Evolutionary conservation across 2,888 invertebrate genomes (phyloP).

Genomic region (Lymantria dispar): DNA sequence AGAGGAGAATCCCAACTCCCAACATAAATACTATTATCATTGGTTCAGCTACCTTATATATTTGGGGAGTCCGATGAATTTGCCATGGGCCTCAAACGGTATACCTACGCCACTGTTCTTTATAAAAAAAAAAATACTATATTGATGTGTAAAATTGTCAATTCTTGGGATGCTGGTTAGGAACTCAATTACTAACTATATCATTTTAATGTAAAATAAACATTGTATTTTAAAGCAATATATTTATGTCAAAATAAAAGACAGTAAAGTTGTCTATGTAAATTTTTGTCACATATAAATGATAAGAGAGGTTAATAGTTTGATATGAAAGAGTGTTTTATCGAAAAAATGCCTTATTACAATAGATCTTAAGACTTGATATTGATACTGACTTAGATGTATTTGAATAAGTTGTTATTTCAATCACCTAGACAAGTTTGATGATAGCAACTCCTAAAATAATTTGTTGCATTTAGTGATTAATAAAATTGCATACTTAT

Average conservation of each 20-base stretch:
- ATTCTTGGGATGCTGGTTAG: conserved; percentile 70
- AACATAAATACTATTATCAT: no score
- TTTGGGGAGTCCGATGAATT: no score
- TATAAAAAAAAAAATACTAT: conserved; percentile 16
- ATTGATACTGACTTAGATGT: conserved; percentile 79
- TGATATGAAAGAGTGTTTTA: conserved; percentile 79
- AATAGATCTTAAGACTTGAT: conserved; percentile 78
- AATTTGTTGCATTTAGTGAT: conserved; percentile 82
- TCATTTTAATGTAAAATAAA: conserved; percentile 58
- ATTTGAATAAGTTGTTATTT: conserved; percentile 65
- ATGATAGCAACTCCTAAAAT: conserved; percentile 71
- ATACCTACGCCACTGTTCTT: no score
- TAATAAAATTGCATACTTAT: conserved; percentile 82
- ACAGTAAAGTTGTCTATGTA: conserved; percentile 61
- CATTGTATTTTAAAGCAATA: conserved; percentile 66
- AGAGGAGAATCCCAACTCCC: no score
- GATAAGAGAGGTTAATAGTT: conserved; percentile 78
- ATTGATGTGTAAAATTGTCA: conserved; percentile 52
- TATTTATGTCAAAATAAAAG: conserved; percentile 64
- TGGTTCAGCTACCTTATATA: no score
- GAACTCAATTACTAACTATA: conserved; percentile 66
- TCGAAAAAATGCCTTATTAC: conserved; percentile 81
- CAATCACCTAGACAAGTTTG: conserved; percentile 60
- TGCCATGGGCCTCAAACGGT: no score
- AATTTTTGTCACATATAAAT: conserved; percentile 65